Evolutionary conservation across 2,113 vertebrate species (phyloP).

Genomic region (Scalopus aquaticus): DNA sequence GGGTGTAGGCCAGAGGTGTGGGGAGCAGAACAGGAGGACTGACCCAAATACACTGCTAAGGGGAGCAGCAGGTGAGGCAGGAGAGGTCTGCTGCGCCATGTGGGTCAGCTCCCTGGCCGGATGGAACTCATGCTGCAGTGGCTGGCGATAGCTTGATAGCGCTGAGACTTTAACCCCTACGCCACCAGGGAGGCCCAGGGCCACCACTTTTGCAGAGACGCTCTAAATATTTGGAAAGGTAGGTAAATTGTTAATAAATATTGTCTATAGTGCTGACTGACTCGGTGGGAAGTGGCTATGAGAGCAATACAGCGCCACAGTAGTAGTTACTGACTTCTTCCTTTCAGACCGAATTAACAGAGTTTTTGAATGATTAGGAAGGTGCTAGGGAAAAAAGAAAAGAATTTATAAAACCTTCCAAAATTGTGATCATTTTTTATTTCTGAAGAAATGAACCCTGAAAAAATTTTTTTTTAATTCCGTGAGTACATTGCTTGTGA

Average conservation of each 20-base stretch:
- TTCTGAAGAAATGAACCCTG: not conserved
- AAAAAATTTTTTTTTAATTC: not conserved
- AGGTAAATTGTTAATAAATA: not conserved
- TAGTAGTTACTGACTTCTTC: not conserved
- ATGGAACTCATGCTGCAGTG: too few relatives aligned
- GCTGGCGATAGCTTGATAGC: too few relatives aligned
- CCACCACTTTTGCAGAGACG: slow-evolving; percentile 10
- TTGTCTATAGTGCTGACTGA: not conserved
- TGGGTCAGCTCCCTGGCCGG: too few relatives aligned
- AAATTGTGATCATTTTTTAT: not conserved
- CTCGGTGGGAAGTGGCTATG: not conserved
- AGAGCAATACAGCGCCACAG: not conserved
- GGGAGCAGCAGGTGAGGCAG: too few relatives aligned
- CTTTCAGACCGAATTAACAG: not conserved
- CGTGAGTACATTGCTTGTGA: not conserved
- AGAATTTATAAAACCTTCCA: not conserved
- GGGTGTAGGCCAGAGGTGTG: too few relatives aligned
- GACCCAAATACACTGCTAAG: too few relatives aligned
- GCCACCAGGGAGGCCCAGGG: too few relatives aligned
- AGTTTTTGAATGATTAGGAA: not conserved
- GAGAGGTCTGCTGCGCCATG: too few relatives aligned
- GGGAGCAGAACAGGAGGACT: too few relatives aligned
- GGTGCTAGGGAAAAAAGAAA: not conserved
- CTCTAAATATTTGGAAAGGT: not conserved
- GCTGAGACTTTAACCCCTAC: too few relatives aligned